Evolutionary conservation across 2,797 vertebrate species (phyloP), one percentile per base, ranked within the genome.

Genomic region (Aeoliscus strigatus): DNA sequence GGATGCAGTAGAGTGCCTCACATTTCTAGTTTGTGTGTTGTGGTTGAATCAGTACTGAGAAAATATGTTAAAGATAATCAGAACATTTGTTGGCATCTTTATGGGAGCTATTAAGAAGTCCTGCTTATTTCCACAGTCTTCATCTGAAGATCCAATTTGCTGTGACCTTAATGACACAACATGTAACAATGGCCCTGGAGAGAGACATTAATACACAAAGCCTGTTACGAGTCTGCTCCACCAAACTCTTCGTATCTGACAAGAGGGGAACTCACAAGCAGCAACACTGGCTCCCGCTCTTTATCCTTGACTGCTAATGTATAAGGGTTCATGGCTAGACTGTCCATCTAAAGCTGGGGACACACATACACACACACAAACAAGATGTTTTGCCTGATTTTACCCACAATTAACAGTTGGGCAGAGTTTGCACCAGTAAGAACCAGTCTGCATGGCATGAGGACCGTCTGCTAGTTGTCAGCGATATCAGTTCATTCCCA

Each of bases 21-120:
- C 52, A 51, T 55, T 60, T 51, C 25, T 31, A 31, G 23, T 56
- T 44, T 43, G 50, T 64, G 25, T 59, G 43, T 31, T 49, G 28
- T 52, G 39, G 24, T 50, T 28, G 15, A 74, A 85, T 88, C 86
- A 62, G 85, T 87, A 68, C 39, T 6, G 40, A 33, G 54, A 54
- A 77, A 82, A 84, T 81, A 80, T 79, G 76, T 85, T 87, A 83
- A 84, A 81, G 84, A 87, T 86, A 86, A 89, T 87, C 82, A 82
- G 62, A 73, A 59, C 53, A 45, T 70, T 85, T 88, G 87, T 87
- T 82, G 84, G 75, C 80, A 84, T 73, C 51, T 51, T 56, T 69
- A 56, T 44, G 32, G 40, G 10, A 65, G 66, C 55, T 70, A 82
- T 79, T 78, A 83, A 73, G 59, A 67, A 75, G 50, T 59, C 47